Conservation (phyloP, 2,113 vertebrate species). For the Helogale parvula region DNA sequence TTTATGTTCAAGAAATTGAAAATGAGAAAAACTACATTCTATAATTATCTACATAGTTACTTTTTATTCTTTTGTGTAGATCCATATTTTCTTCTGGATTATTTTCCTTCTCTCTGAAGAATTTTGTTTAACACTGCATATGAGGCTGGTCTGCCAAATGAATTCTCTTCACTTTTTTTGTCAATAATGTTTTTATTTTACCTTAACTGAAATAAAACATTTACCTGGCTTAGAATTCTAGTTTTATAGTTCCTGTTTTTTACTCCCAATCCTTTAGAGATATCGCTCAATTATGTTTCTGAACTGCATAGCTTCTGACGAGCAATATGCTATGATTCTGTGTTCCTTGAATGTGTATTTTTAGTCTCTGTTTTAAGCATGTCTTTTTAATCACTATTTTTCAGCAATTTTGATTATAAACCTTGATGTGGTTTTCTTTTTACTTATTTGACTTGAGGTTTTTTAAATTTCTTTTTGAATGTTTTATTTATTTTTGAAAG, state of each 20-base stretch:
- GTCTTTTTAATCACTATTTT: background rate
- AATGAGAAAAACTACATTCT: background rate
- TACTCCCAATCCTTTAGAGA: background rate
- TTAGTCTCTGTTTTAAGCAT: background rate
- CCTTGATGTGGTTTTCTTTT: background rate
- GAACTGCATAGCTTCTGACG: background rate
- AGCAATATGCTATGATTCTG: background rate
- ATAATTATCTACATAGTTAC: background rate
- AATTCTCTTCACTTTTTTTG: background rate
- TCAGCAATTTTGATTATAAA: background rate
- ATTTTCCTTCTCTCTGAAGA: background rate
- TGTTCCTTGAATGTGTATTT: background rate
- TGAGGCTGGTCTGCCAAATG: background rate
- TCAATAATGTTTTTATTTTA: background rate
- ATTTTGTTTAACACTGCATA: background rate
- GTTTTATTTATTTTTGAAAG: no score
- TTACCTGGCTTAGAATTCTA: background rate
- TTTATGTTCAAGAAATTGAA: background rate
- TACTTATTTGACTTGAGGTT: background rate
- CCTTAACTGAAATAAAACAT: background rate
- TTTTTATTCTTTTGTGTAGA: background rate
- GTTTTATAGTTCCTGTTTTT: background rate
- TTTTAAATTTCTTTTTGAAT: no score
- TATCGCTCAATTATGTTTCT: background rate
- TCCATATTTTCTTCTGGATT: background rate